Base-by-base conservation (phyloP, 2,888 invertebrate species). In the Pomacea canaliculata region DNA sequence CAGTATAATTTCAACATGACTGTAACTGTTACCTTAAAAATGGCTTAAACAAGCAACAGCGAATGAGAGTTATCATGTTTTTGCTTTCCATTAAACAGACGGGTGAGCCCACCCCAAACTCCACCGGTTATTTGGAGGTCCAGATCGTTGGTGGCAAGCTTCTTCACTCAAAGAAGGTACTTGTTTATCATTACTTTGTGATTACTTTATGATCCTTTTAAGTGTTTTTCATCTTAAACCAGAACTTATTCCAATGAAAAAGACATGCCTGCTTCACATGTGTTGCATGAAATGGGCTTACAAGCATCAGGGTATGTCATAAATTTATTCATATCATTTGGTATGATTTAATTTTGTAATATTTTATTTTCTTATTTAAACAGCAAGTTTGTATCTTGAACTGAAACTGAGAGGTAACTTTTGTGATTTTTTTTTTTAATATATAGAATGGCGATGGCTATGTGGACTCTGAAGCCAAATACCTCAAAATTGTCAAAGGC, bases 71-170 rank as follows among this genome's bases (percentile, higher is more conserved):
- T 16, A 23, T 12, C 10, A 10, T n/a, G 10, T 63, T 63, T 23
- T 63, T 19, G 10, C 27, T 63, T 23, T 63, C 16, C 23, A 2
- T 70, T 70, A n/a, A 10, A 37, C 72, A 82, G 82, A 80, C 79
- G 37, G 72, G 79, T 59, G 79, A 82, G 56, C 80, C 71, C 2
- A 82, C 82, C 56, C 81, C 80, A 23, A 46, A 16, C 13, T 23
- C 67, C n/a, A 81, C 82, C 49, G 81, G 82, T 37, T 81, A 48
- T 68, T 78, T 82, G 72, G 82, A 82, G 72, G 82, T 82, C 56
- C 72, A 79, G 49, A 70, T 81, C n/a, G 76, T 80, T 48, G 77
- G 74, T 62, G 82, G 81, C 18, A 72, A 79, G 70, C 67, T 82
- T n/a, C 71, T 82, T 37, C 82, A 82, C 69, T 82, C 82, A 19